phyloP scores from a whole-genome alignment of 2,797 vertebrate species.

The Alfaro cultratus region DNA sequence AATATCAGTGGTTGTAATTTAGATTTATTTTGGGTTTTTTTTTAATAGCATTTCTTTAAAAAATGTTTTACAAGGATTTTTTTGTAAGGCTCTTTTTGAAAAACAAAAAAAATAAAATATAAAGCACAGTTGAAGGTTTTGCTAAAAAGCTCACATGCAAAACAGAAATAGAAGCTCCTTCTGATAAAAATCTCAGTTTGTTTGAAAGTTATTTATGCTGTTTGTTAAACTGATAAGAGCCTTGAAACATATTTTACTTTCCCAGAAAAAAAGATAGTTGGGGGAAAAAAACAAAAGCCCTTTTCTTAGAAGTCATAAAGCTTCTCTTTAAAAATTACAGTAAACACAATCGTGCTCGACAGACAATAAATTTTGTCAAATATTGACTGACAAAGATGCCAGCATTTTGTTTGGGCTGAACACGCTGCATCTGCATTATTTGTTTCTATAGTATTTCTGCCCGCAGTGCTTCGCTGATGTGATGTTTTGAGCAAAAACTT shows the following conservation, averaged over 20 bases:
- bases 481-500: neutral
- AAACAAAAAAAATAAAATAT: neutral
- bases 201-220: neutral
- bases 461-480: neutral
- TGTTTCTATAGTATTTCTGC: neutral
- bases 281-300: neutral
- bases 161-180: neutral
- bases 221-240: neutral
- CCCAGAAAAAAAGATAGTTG: neutral
- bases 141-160: neutral
- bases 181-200: neutral
- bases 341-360: neutral
- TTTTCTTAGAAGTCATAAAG: neutral
- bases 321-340: neutral
- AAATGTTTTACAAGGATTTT: neutral
- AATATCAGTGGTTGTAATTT: neutral
- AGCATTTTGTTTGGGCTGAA: neutral
- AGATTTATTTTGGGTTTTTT: neutral
- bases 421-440: neutral
- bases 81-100: neutral
- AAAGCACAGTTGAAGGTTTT: neutral
- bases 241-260: neutral
- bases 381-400: neutral
- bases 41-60: neutral
- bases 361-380: neutral